These are phyloP conservation scores for Pangasius sanitwongsei DNA, from an alignment of 2,797 vertebrate species.

Conservation along the genomic window DNA sequence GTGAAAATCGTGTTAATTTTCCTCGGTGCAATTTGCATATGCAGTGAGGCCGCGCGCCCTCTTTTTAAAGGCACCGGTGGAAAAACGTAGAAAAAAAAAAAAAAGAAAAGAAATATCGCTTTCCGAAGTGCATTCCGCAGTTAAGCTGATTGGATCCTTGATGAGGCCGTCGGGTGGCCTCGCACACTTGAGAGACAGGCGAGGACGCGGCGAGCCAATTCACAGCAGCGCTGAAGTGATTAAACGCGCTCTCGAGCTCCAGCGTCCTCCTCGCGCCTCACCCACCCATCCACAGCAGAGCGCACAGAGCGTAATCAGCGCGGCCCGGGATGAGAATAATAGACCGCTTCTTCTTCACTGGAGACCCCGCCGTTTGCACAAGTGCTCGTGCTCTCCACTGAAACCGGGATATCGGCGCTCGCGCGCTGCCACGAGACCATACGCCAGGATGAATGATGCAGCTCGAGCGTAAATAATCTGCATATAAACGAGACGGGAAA, in stretches of 20 bases:
- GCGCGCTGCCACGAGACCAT: conserved; percentile 51
- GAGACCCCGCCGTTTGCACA: conserved; percentile 71
- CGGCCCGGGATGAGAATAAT: conserved; percentile 70
- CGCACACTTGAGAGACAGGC: conserved; percentile 72
- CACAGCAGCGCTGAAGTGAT: conserved; percentile 87
- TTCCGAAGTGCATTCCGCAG: conserved; percentile 66
- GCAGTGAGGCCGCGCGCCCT: conserved; percentile 64
- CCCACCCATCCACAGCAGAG: conserved; percentile 4
- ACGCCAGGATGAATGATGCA: conserved; percentile 69
- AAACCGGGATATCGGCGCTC: conserved; percentile 58
- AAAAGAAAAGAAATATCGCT: conserved; percentile 40
- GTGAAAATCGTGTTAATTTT: conserved; percentile 62
- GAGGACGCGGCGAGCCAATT: conserved; percentile 77
- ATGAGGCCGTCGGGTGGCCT: conserved; percentile 79
- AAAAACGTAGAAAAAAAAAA: not conserved
- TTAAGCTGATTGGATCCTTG: conserved; percentile 79
- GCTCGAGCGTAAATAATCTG: conserved; percentile 63
- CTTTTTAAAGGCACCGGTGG: conserved; percentile 51
- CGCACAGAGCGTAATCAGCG: conserved; percentile 83
- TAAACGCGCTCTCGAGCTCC: conserved; percentile 74
- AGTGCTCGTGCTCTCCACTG: conserved; percentile 69
- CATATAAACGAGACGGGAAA: conserved; percentile 60
- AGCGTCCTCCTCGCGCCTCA: conserved; percentile 38
- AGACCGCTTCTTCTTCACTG: conserved; percentile 54
- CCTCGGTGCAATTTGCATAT: conserved; percentile 84